These are phyloP conservation scores for Caenorhabditis sp. DNA, from an alignment of 2,888 invertebrate species.

Conservation along the genomic window DNA sequence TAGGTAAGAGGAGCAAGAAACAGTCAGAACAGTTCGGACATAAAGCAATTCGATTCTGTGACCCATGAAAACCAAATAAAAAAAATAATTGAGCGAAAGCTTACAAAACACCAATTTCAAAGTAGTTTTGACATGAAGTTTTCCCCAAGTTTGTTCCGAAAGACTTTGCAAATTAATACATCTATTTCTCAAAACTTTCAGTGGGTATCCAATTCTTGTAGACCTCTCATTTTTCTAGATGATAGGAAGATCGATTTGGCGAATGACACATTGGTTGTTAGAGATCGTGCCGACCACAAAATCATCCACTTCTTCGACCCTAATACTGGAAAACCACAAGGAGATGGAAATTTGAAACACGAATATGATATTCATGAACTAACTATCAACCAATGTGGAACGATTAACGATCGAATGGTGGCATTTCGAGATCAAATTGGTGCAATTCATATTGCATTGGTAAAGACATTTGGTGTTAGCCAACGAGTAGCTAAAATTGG, in stretches of 20 bases:
- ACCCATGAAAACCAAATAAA: too few species aligned
- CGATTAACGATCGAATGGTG: slow-evolving; percentile 81
- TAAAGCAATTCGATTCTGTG: too few species aligned
- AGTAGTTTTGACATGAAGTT: too few species aligned
- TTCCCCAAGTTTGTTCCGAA: too few species aligned
- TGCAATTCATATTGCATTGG: slow-evolving; percentile 74
- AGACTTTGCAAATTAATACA: not conserved
- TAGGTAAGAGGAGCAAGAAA: too few species aligned
- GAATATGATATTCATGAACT: slow-evolving; percentile 83
- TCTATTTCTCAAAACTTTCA: not conserved
- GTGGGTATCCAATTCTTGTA: too few species aligned
- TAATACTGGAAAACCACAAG: slow-evolving; percentile 79
- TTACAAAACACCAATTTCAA: too few species aligned
- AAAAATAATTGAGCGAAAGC: too few species aligned
- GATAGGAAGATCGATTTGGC: slow-evolving; percentile 80
- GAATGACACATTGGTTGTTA: slow-evolving; percentile 84
- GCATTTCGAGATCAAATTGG: slow-evolving; percentile 80
- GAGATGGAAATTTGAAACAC: slow-evolving; percentile 81
- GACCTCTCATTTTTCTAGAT: slow-evolving; percentile 22
- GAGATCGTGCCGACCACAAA: slow-evolving; percentile 86
- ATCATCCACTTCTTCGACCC: slow-evolving; percentile 82
- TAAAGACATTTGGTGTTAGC: slow-evolving; percentile 78
- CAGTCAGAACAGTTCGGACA: too few species aligned
- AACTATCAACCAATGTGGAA: slow-evolving; percentile 84
- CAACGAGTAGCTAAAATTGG: slow-evolving; percentile 81